Conservation (phyloP, 2,888 invertebrate genomes). For the Cheilosia vernalis region DNA sequence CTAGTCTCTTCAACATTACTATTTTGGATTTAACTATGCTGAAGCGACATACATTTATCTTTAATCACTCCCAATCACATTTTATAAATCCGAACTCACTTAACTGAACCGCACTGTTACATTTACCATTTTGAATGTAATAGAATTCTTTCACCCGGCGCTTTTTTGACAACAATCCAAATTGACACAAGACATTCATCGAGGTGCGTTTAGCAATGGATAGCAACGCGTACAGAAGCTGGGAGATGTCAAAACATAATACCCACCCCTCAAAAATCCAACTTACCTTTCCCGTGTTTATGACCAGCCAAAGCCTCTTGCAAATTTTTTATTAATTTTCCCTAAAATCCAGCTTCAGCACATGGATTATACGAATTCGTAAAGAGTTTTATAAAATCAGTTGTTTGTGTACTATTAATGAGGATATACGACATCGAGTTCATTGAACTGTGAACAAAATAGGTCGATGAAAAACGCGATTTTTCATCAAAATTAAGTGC, state of each 20-base stretch:
- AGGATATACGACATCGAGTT: neutral
- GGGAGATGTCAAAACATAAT: constrained; percentile 68
- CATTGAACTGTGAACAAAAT: neutral
- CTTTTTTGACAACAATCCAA: too few relatives aligned
- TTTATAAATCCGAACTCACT: too few relatives aligned
- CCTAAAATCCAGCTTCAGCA: constrained; percentile 21
- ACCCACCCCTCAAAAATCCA: constrained; percentile 68
- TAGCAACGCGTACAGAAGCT: constrained; percentile 57
- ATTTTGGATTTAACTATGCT: too few relatives aligned
- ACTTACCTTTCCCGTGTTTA: constrained; percentile 68
- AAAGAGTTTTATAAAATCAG: constrained; percentile 3
- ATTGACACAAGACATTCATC: constrained; percentile 6
- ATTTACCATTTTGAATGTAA: constrained; percentile 20
- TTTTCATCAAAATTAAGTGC: neutral
- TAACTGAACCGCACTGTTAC: neutral
- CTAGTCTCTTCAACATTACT: too few relatives aligned
- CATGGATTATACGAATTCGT: constrained; percentile 30
- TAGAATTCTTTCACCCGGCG: constrained; percentile 23
- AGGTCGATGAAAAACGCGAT: constrained; percentile 2
- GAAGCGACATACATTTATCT: too few relatives aligned
- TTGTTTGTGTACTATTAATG: neutral
- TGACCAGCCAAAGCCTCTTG: constrained; percentile 46
- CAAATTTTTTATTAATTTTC: constrained; percentile 49
- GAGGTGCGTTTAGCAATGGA: constrained; percentile 36
- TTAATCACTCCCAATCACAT: too few relatives aligned